Evolutionary conservation across 2,797 vertebrate genomes (phyloP).

Genomic region (Anas flavirostris): DNA sequence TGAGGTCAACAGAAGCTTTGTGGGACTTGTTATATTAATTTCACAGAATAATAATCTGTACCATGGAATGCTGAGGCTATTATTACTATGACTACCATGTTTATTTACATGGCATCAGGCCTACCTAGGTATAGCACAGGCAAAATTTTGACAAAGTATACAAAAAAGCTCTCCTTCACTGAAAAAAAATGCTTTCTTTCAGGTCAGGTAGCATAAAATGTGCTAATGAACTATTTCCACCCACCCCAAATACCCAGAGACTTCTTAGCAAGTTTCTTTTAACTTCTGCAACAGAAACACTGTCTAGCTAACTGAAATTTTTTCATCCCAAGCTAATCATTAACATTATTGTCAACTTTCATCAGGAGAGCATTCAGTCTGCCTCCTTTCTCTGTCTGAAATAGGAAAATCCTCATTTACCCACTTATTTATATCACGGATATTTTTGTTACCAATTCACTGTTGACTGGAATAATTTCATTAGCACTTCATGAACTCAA

Average conservation of each 20-base stretch:
- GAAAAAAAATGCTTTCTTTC: background rate
- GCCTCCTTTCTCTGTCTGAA: background rate
- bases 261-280: background rate
- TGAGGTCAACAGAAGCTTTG: background rate
- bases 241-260: background rate
- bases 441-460: conserved; percentile 30
- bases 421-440: background rate
- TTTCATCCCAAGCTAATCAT: background rate
- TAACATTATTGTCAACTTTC: background rate
- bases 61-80: background rate
- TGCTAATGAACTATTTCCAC: background rate
- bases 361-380: background rate
- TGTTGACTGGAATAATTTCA: conserved; percentile 9
- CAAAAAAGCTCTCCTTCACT: background rate
- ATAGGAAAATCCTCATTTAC: conserved; percentile 19
- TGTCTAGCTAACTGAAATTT: background rate
- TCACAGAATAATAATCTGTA: background rate
- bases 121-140: background rate
- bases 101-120: background rate
- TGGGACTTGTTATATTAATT: background rate
- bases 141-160: background rate
- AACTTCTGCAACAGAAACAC: background rate
- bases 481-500: conserved; percentile 16
- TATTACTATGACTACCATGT: background rate
- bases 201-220: background rate